Base-by-base conservation (phyloP, 2,113 vertebrate species). In the Corapipo altera region DNA sequence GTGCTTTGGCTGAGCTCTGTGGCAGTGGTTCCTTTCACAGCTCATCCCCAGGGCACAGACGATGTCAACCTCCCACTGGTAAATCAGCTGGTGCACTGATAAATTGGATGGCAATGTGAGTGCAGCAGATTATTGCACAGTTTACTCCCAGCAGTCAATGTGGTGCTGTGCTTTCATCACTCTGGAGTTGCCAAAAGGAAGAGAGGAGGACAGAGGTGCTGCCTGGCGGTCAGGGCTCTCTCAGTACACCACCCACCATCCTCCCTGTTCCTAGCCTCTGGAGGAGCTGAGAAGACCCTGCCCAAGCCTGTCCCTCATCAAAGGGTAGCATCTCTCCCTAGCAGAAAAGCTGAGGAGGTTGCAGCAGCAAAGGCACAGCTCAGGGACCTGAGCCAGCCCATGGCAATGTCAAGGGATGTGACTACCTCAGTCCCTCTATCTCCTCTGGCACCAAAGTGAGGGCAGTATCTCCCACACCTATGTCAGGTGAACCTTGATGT, bases 321-420 rank as follows among this genome's bases (percentile, higher is more conserved):
- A 64, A 78, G 28, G 37, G 22, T 15, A 55, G 18, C 3, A 2
- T 16, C 46, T 44, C 27, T 62, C 41, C 46, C 27, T 85, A 0
- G 0, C 41, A 66, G 51, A 61, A 48, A 8, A 28, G 39, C 39
- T 32, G 48, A 66, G 22, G 61, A 72, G 61, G 37, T 10, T 76
- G 61, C 48, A 85, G 67, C 32, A 71, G 62, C n/a, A 49, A 51
- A 35, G 22, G 15, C 24, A 5, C 28, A 28, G 48, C 22, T 0
- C 33, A 46, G 12, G 20, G 44, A 43, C 33, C 27, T 28, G 32
- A 81, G 14, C 55, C 81, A 87, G 64, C 41, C 55, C 18, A 8
- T 7, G 15, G 9, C 15, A 6, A 1, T 5, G 8, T 15, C 0
- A 0, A 83, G 58, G 22, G 26, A 20, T 37, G 22, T 4, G 15